These are phyloP conservation scores for Drosophila mercatorum DNA, from an alignment of 2,888 invertebrate genomes.

Conservation along the genomic window DNA sequence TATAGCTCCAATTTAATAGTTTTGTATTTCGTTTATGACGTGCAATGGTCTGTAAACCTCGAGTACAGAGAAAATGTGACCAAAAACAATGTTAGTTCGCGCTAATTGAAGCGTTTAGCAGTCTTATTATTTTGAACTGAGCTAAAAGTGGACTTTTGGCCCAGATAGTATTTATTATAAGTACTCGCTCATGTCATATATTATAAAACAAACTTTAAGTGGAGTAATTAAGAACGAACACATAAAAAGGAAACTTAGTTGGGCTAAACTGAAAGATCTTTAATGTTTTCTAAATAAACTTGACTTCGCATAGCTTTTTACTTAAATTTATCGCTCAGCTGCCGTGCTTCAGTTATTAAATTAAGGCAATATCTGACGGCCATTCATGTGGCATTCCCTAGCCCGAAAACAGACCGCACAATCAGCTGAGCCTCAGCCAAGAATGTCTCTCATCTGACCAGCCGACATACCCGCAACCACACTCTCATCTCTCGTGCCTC, in stretches of 20 bases:
- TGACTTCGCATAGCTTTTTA: background rate
- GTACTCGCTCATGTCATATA: background rate
- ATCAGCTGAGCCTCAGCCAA: constrained; percentile 21
- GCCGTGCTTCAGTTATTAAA: constrained; percentile 18
- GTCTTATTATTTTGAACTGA: background rate
- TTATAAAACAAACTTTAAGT: background rate
- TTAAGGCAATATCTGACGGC: constrained; percentile 22
- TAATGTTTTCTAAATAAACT: background rate
- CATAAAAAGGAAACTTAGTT: background rate
- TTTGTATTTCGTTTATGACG: constrained; percentile 4
- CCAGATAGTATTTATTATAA: background rate
- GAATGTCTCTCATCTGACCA: constrained; percentile 17
- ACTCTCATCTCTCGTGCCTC: background rate
- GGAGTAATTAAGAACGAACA: background rate
- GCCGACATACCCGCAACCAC: constrained; percentile 17
- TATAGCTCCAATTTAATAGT: constrained; percentile 14
- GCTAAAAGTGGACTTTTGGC: background rate
- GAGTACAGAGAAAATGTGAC: background rate
- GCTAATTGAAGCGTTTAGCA: constrained; percentile 8
- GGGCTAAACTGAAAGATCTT: background rate
- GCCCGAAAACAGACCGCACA: constrained; percentile 25
- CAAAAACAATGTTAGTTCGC: background rate
- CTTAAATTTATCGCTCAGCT: background rate
- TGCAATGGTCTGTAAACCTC: constrained; percentile 10
- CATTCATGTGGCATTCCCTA: constrained; percentile 18